Percentiles rank a stretch among this genome's conserved stretches.
phyloP scores from a whole-genome alignment of 2,797 vertebrate genomes.

The Spatula versicolor region DNA sequence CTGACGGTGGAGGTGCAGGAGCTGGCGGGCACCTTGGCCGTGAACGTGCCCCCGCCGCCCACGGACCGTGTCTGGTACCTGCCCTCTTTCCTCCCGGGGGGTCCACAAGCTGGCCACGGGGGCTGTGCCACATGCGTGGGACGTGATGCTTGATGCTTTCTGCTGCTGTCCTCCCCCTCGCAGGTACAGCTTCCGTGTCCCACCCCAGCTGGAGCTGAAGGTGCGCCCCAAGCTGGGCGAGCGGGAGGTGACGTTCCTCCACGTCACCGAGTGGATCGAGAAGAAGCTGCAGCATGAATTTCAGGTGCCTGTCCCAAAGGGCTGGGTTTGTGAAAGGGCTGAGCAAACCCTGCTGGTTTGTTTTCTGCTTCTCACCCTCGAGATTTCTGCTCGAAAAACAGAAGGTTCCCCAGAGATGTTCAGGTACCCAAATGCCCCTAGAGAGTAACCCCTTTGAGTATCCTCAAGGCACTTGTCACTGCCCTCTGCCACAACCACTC shows the following conservation, averaged over 20 bases:
- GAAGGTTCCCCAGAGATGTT: background rate
- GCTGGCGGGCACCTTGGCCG: constrained; percentile 83
- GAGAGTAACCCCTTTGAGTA: background rate
- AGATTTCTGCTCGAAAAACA: background rate
- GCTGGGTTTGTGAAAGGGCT: background rate
- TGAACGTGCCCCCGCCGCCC: constrained; percentile 89
- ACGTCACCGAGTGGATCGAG: constrained; percentile 91
- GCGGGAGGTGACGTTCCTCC: constrained; percentile 88
- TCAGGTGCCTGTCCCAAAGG: constrained; percentile 77
- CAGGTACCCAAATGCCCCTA: background rate
- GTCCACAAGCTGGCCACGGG: background rate
- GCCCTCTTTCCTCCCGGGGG: background rate
- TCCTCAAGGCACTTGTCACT: background rate
- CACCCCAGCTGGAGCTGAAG: constrained; percentile 87
- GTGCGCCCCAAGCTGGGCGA: constrained; percentile 89
- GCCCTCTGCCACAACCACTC: background rate
- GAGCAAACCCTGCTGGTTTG: background rate
- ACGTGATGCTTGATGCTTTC: background rate
- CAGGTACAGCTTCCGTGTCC: constrained; percentile 91
- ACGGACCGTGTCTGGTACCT: constrained; percentile 90
- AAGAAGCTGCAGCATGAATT: constrained; percentile 90
- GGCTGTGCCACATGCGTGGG: accelerated
- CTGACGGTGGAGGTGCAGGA: constrained; percentile 90
- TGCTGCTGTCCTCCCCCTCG: background rate
- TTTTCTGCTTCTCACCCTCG: background rate